These are phyloP conservation scores for Microcebus ravelobensis DNA, from an alignment of 2,113 vertebrate genomes.

Conservation along the genomic window DNA sequence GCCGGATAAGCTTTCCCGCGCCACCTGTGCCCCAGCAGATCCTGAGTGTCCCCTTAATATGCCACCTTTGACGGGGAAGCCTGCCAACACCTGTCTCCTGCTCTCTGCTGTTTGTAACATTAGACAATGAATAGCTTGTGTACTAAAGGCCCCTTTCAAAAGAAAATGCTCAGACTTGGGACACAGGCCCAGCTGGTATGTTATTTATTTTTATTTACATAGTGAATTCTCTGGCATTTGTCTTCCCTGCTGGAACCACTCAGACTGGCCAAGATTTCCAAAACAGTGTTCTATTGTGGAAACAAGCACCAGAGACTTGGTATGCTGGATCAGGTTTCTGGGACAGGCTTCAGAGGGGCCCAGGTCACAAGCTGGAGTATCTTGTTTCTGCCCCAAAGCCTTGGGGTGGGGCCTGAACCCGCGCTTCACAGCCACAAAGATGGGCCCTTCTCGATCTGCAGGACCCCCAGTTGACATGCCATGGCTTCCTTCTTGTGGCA, in stretches of 20 bases:
- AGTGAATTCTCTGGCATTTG: conserved; percentile 65
- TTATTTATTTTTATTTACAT: conserved; percentile 70
- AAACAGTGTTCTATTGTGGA: conserved; percentile 69
- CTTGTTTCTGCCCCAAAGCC: background rate
- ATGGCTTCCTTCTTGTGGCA: background rate
- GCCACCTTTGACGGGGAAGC: background rate
- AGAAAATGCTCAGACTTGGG: background rate
- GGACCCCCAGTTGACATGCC: rapidly evolving
- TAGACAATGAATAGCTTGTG: background rate
- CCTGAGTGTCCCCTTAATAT: background rate
- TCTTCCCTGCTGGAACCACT: conserved; percentile 43
- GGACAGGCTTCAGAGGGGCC: background rate
- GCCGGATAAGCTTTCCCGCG: background rate
- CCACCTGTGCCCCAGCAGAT: rapidly evolving
- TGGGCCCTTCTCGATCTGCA: background rate
- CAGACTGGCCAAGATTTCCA: conserved; percentile 51
- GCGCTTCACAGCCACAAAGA: background rate
- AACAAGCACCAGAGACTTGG: conserved; percentile 1
- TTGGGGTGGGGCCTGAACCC: background rate
- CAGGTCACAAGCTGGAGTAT: background rate
- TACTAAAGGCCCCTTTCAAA: conserved; percentile 33
- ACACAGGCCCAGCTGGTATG: background rate
- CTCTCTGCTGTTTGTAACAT: background rate
- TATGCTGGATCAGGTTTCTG: background rate
- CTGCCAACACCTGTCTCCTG: background rate